Conservation (phyloP, 1,140 invertebrate genomes). For the Melipona quadrifasciata region DNA sequence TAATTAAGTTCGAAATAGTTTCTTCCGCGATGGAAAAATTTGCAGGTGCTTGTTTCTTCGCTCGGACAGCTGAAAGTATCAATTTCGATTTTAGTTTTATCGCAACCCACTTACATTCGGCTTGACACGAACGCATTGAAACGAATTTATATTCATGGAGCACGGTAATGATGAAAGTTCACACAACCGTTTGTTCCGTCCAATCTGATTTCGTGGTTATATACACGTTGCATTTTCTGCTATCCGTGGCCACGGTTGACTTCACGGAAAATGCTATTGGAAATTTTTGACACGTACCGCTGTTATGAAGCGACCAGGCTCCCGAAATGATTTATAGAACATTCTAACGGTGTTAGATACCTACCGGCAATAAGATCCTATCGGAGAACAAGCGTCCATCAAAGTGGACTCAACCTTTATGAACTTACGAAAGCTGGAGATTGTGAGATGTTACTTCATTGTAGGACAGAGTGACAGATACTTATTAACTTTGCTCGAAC, state of each 20-base stretch:
- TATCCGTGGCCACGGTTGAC: not conserved
- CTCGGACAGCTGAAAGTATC: not conserved
- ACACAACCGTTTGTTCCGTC: not conserved
- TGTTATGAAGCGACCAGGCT: not conserved
- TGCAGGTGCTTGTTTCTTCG: no score
- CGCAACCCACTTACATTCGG: not conserved
- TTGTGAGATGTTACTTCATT: not conserved
- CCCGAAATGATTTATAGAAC: slow-evolving; percentile 16
- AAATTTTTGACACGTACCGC: slow-evolving; percentile 18
- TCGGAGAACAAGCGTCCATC: not conserved
- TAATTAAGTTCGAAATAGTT: no score
- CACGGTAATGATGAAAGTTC: slow-evolving; percentile 3
- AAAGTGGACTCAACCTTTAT: not conserved
- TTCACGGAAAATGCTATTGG: not conserved
- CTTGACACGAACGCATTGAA: not conserved
- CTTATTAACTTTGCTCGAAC: not conserved
- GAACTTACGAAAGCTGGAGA: not conserved
- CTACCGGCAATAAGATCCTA: slow-evolving; percentile 1
- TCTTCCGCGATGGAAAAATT: no score
- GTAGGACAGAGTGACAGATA: not conserved
- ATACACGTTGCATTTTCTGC: not conserved
- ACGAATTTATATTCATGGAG: not conserved
- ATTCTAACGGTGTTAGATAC: not conserved
- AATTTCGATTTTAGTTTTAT: not conserved
- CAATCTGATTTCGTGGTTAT: not conserved